A percentile compares a stretch with the other conserved stretches of the same genome.
Evolutionary conservation across 2,113 vertebrate genomes (phyloP).

Genomic region (Sturnira hondurensis): DNA sequence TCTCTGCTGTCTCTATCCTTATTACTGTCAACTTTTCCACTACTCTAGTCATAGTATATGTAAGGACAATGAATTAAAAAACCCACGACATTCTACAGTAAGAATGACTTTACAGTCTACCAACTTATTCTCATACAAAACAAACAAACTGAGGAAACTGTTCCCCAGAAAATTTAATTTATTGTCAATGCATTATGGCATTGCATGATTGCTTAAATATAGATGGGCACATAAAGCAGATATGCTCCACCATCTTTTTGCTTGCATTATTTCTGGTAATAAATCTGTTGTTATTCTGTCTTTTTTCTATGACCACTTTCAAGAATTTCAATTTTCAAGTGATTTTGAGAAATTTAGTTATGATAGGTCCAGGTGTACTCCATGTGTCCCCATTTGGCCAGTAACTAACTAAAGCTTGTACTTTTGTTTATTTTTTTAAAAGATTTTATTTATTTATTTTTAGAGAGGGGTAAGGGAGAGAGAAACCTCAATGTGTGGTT

Average conservation of each 20-base stretch:
- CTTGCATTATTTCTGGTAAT: background rate
- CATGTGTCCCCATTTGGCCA: background rate
- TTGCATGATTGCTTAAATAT: background rate
- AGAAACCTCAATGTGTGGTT: no score
- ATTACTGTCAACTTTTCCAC: background rate
- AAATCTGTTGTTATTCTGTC: background rate
- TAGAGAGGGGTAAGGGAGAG: no score
- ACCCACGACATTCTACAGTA: background rate
- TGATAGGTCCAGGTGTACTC: background rate
- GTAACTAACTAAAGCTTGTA: background rate
- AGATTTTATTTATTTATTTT: no score
- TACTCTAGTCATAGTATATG: background rate
- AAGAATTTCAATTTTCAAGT: background rate
- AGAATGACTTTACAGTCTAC: background rate
- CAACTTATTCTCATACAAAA: background rate
- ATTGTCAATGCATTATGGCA: background rate
- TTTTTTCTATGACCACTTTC: background rate
- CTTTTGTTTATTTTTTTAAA: background rate
- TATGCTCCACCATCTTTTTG: background rate
- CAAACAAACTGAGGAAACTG: background rate
- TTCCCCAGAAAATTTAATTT: background rate
- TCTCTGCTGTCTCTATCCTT: background rate
- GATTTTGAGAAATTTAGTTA: background rate
- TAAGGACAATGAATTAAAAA: background rate
- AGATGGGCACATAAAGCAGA: background rate